Percentiles rank a stretch among this genome's conserved stretches.
Conservation (phyloP, 2,797 vertebrate genomes). For the Bradypodion pumilum region DNA sequence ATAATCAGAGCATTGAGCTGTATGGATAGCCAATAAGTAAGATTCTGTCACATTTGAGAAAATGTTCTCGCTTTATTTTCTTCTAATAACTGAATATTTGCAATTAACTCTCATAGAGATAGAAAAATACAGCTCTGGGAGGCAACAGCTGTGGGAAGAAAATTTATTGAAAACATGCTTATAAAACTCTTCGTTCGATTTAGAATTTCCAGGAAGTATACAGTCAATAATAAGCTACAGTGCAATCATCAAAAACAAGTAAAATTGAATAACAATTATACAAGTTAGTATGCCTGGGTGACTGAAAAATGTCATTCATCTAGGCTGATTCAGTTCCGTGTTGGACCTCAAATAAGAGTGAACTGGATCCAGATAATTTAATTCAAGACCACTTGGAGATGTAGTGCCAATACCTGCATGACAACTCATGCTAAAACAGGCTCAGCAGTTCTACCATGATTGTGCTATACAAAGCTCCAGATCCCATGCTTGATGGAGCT, state of each 20-base stretch:
- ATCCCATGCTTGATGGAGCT: no score
- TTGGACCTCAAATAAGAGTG: not conserved
- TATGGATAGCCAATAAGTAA: not conserved
- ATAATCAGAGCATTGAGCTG: not conserved
- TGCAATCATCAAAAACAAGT: not conserved
- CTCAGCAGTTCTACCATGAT: no score
- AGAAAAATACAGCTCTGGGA: not conserved
- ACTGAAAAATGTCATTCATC: not conserved
- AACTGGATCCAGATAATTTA: not conserved
- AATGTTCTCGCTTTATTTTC: not conserved
- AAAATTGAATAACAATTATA: not conserved
- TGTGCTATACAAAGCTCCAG: no score
- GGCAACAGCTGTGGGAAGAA: not conserved
- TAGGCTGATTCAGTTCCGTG: not conserved
- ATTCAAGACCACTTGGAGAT: not conserved
- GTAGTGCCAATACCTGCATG: not conserved
- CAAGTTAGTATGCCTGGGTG: not conserved
- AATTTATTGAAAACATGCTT: not conserved
- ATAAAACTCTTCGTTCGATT: not conserved
- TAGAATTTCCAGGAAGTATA: not conserved
- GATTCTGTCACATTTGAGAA: not conserved
- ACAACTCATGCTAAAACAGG: not conserved
- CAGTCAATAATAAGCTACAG: not conserved
- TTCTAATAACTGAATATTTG: not conserved
- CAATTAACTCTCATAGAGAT: not conserved